Base-by-base conservation (phyloP, 2,888 invertebrate species). In the Abscondita cerata region DNA sequence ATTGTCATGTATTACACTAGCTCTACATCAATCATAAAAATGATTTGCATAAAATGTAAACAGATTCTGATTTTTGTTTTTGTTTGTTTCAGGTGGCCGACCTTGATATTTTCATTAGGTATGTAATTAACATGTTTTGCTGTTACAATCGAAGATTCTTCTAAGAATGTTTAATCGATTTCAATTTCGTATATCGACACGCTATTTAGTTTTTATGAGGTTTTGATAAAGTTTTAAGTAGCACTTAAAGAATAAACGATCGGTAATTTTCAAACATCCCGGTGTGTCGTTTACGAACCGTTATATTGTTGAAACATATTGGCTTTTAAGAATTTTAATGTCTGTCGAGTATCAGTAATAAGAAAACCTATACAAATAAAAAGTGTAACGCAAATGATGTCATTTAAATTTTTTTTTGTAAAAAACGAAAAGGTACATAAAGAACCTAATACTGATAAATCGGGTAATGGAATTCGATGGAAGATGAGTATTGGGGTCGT, bases 211-310 rank as follows among this genome's bases (percentile, higher is more conserved):
- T 70, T 69, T 59, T 64, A 59, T 34, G 59, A 53, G 52, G 50
- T 53, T 18, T 54, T 59, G 70, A 70, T 70, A 70, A 66, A 65
- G 47, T 60, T 59, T 59, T 66, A 59, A 68, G 68, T 68, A 70
- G 68, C 70, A 70, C 70, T 70, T 70, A 68, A 70, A 66, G 56
- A 58, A 51, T 59, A 59, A 66, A 66, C 63, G 64, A 66, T 66
- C 55, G 52, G 64, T 68, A 66, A 64, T 66, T 65, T 66, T 63
- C 63, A 65, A 65, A 65, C 59, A 55, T 59, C 52, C 59, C 62
- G 62, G 54, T 53, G 59, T 55, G 46, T 59, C 58, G 62, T 59
- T 62, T 64, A 64, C 48, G 59, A 59, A 64, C 63, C 63, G 63
- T 59, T 64, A 64, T 59, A 59, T 55, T 63, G 54, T 60, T 57